A percentile compares a stretch with the other conserved stretches of the same genome.
These are phyloP conservation scores for Nerophis ophidion DNA, from an alignment of 2,113 vertebrate genomes.

Conservation along the genomic window DNA sequence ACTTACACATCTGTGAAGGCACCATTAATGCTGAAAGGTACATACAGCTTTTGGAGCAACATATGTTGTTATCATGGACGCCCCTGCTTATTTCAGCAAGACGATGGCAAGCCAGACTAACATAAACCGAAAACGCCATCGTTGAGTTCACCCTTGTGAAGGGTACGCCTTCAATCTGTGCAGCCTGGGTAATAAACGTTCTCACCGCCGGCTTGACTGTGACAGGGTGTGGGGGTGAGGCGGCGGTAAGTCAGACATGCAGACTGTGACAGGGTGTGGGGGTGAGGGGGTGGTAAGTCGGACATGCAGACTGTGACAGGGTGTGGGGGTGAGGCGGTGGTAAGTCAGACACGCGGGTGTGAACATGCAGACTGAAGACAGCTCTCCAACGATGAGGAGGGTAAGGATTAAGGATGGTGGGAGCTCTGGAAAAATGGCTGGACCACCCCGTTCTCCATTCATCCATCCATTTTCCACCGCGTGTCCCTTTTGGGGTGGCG, in stretches of 20 bases:
- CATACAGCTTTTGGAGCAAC: too few species aligned
- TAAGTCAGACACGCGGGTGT: conserved; percentile 17
- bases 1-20: too few species aligned
- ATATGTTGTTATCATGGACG: too few species aligned
- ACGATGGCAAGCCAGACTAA: too few species aligned
- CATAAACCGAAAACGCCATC: conserved; percentile 24
- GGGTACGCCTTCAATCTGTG: conserved; percentile 64
- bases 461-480: too few species aligned
- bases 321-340: conserved; percentile 20
- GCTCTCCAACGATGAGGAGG: conserved; percentile 15
- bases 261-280: too few species aligned
- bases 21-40: too few species aligned
- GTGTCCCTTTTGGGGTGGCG: too few species aligned
- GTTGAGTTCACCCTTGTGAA: conserved; percentile 56
- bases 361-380: conserved; percentile 22
- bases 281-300: too few species aligned
- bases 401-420: conserved; percentile 37
- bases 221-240: conserved; percentile 41
- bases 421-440: too few species aligned
- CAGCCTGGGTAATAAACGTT: conserved; percentile 69
- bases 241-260: conserved; percentile 1
- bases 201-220: conserved; percentile 72
- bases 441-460: too few species aligned
- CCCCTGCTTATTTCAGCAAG: too few species aligned
- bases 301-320: conserved; percentile 46